These are phyloP conservation scores for Globia sparganii DNA, from an alignment of 2,888 invertebrate species.

Conservation along the genomic window DNA sequence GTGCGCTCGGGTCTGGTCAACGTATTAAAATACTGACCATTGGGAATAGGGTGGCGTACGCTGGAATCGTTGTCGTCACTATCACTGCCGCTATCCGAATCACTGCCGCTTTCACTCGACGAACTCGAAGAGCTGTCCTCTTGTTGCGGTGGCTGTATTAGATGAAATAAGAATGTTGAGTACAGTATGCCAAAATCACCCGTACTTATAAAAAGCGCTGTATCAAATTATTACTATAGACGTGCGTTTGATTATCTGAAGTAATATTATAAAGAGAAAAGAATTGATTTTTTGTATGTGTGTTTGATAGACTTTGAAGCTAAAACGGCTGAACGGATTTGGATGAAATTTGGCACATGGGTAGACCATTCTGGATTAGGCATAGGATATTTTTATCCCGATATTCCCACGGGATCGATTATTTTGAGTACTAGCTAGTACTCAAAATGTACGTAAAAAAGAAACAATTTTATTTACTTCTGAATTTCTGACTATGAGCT, in stretches of 20 bases:
- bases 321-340: too few relatives aligned
- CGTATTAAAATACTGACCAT: conserved; percentile 75
- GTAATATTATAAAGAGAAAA: too few relatives aligned
- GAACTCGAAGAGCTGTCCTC: conserved; percentile 88
- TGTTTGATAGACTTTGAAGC: too few relatives aligned
- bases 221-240: background rate
- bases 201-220: too few relatives aligned
- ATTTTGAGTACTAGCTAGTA: too few relatives aligned
- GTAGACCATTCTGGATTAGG: too few relatives aligned
- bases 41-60: conserved; percentile 74
- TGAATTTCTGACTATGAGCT: background rate
- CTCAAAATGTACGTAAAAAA: background rate
- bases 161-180: background rate
- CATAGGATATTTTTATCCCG: too few relatives aligned
- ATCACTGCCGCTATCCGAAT: conserved; percentile 85
- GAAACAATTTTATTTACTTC: background rate
- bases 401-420: too few relatives aligned
- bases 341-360: too few relatives aligned
- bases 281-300: too few relatives aligned
- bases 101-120: conserved; percentile 87
- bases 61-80: conserved; percentile 80
- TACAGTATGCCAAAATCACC: background rate
- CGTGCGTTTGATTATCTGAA: background rate
- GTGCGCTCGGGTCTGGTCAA: too few relatives aligned
- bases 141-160: conserved; percentile 68